Conservation (phyloP, 2,113 vertebrate species). For the Dasyornis broadbenti region DNA sequence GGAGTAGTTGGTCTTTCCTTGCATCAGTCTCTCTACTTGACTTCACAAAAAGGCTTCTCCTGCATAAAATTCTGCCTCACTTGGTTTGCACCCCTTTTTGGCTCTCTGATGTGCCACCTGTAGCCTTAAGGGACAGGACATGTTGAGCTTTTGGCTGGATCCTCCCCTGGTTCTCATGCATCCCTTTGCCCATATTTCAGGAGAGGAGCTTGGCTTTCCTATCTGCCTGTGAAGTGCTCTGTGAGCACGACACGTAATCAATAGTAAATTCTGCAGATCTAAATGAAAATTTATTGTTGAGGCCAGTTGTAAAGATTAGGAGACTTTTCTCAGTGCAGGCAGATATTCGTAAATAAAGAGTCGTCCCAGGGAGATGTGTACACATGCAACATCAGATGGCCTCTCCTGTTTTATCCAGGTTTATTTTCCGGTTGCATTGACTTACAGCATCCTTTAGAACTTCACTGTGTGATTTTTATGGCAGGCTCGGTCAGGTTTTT, state of each 20-base stretch:
- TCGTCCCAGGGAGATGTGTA: neutral
- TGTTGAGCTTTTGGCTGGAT: neutral
- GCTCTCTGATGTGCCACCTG: neutral
- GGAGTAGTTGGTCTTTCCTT: neutral
- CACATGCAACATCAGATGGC: neutral
- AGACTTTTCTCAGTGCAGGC: neutral
- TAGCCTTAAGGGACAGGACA: fast-evolving
- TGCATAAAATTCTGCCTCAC: fast-evolving
- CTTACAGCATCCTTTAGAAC: neutral
- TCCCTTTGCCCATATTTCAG: fast-evolving
- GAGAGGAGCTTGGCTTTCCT: neutral
- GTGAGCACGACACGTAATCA: fast-evolving
- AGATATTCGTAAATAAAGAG: neutral
- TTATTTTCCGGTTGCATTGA: neutral
- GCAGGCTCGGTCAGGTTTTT: neutral
- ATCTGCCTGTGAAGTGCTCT: neutral
- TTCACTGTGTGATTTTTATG: neutral
- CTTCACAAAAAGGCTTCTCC: neutral
- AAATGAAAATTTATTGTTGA: neutral
- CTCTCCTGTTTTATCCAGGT: neutral
- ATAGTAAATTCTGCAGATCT: neutral
- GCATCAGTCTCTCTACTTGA: neutral
- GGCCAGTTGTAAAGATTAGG: neutral
- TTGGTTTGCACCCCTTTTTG: no score
- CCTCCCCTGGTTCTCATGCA: fast-evolving